These are phyloP conservation scores for Eurosta solidaginis DNA, from an alignment of 1,140 invertebrate species.

Conservation along the genomic window DNA sequence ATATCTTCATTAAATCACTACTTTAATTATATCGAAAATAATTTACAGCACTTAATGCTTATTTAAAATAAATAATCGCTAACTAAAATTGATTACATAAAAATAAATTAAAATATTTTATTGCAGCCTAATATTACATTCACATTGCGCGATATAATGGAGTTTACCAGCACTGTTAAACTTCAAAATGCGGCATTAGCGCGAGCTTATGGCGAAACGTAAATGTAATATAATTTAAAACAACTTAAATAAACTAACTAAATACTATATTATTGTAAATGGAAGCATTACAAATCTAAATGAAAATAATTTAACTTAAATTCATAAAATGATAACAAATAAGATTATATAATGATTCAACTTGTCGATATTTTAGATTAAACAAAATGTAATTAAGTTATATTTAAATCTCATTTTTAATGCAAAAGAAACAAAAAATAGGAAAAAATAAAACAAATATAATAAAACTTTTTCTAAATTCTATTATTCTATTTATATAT, in stretches of 20 bases:
- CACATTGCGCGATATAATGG: no score
- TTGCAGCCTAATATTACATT: conserved; percentile 14
- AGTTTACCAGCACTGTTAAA: background rate
- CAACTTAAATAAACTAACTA: background rate
- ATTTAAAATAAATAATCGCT: conserved; percentile 19
- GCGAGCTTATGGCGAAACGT: no score
- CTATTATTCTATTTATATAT: no score
- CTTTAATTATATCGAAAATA: background rate
- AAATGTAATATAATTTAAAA: conserved; percentile 8
- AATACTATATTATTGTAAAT: background rate
- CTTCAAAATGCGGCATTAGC: no score
- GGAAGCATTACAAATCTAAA: background rate
- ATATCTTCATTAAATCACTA: background rate
- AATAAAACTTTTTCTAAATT: no score
- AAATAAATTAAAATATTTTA: background rate
- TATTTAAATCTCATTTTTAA: no score
- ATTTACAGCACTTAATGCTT: background rate
- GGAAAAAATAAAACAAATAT: no score
- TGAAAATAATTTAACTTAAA: background rate
- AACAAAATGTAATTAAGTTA: no score
- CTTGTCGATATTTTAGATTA: no score
- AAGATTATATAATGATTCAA: background rate
- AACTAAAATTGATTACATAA: background rate
- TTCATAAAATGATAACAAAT: background rate
- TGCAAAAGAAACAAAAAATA: no score